These are phyloP conservation scores for Loris lydekkerianus DNA, from an alignment of 2,797 vertebrate genomes.

Conservation along the genomic window DNA sequence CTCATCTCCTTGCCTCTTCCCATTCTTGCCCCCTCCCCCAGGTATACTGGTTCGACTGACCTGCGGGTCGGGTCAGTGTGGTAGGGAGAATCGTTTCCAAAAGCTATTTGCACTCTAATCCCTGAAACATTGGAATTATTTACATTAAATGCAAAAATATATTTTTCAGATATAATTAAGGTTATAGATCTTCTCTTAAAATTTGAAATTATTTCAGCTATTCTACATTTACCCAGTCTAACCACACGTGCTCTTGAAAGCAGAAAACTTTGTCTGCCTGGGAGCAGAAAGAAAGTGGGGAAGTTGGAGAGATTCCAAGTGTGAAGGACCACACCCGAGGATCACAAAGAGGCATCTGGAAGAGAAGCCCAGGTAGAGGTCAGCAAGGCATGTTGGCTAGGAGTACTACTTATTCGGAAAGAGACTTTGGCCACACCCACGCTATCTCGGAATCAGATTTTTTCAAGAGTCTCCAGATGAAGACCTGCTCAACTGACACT, in stretches of 20 bases:
- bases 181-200: not conserved
- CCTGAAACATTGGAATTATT: not conserved
- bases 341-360: not conserved
- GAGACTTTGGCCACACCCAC: not conserved
- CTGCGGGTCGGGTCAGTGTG: not conserved
- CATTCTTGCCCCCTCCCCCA: too few species aligned
- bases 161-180: not conserved
- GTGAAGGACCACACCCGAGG: not conserved
- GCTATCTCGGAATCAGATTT: not conserved
- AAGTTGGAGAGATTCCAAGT: not conserved
- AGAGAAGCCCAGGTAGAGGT: too few species aligned
- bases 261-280: not conserved
- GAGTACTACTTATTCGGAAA: not conserved
- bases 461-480: not conserved
- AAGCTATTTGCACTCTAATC: not conserved
- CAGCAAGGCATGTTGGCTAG: not conserved
- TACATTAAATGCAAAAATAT: not conserved
- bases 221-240: not conserved
- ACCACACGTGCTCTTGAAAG: not conserved
- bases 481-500: not conserved
- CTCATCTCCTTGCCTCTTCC: too few species aligned
- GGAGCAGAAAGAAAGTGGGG: not conserved
- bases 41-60: too few species aligned
- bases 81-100: fast-evolving
- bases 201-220: not conserved